Percentiles rank a stretch among this genome's conserved stretches.
These are phyloP conservation scores for Protosalanx chinensis DNA, from an alignment of 2,797 vertebrate species.

Conservation along the genomic window DNA sequence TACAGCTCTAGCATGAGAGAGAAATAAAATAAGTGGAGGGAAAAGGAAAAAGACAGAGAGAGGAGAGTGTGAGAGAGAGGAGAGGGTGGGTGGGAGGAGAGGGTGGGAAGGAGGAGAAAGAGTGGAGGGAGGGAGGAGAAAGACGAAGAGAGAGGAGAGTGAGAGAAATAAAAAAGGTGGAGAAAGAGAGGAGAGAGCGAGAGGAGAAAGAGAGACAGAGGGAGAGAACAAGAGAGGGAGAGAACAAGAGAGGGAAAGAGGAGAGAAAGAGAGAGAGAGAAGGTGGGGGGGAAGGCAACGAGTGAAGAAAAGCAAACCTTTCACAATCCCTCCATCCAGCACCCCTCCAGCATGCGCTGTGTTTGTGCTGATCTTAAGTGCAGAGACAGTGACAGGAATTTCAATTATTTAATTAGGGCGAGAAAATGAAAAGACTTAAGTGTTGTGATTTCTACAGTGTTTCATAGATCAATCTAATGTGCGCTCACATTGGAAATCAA, in stretches of 20 bases:
- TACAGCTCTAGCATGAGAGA: slow-evolving; percentile 69
- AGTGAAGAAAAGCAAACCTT: slow-evolving; percentile 76
- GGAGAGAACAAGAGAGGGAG: slow-evolving; percentile 39
- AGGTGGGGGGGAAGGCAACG: slow-evolving; percentile 59
- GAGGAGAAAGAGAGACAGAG: no score
- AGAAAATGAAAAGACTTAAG: slow-evolving; percentile 99
- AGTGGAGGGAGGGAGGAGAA: slow-evolving; percentile 64
- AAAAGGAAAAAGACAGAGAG: slow-evolving; percentile 41
- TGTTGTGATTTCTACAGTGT: slow-evolving; percentile 97
- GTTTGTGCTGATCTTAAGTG: slow-evolving; percentile 87
- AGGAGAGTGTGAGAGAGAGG: slow-evolving; percentile 51
- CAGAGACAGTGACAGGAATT: slow-evolving; percentile 99
- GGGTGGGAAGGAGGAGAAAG: slow-evolving; percentile 60
- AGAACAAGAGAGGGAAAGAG: slow-evolving; percentile 58
- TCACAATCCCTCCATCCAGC: slow-evolving; percentile 63
- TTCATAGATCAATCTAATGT: slow-evolving; percentile 98
- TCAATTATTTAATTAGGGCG: slow-evolving; percentile 99
- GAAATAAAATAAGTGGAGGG: slow-evolving; percentile 22
- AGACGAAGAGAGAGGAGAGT: slow-evolving; percentile 53
- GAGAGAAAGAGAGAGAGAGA: slow-evolving; percentile 39
- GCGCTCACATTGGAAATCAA: slow-evolving; percentile 95
- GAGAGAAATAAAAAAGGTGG: slow-evolving; percentile 2
- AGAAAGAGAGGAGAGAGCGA: no score
- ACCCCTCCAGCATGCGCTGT: slow-evolving; percentile 73
- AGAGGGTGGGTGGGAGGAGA: slow-evolving; percentile 68